phyloP scores from a whole-genome alignment of 2,888 invertebrate species.

The Brenthis hecate region DNA sequence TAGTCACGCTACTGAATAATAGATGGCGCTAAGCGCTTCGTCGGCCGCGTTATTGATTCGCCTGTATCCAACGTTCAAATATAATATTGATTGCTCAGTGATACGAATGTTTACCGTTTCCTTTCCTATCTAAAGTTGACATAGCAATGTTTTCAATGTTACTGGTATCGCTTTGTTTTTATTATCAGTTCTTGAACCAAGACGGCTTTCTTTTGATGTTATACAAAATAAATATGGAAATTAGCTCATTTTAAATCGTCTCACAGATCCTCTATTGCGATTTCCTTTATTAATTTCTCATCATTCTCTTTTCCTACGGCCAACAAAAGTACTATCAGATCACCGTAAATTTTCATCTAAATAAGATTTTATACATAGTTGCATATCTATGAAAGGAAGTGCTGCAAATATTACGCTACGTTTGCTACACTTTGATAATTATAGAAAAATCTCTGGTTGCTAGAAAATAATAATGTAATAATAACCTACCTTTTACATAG shows the following conservation, averaged over 20 bases:
- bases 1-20: constrained; percentile 60
- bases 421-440: too few relatives aligned
- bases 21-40: constrained; percentile 58
- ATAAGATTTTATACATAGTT: too few relatives aligned
- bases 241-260: not conserved
- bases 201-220: constrained; percentile 17
- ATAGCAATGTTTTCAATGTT: constrained; percentile 35
- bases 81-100: constrained; percentile 64
- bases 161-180: constrained; percentile 19
- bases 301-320: too few relatives aligned
- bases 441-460: too few relatives aligned
- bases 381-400: too few relatives aligned
- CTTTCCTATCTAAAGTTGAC: constrained; percentile 51
- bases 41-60: constrained; percentile 51
- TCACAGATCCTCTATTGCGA: not conserved
- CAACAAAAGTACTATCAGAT: too few relatives aligned
- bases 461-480: too few relatives aligned
- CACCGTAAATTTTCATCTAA: too few relatives aligned
- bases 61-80: constrained; percentile 53
- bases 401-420: too few relatives aligned
- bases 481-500: too few relatives aligned
- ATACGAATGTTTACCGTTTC: constrained; percentile 55
- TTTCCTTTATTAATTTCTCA: not conserved
- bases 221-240: constrained; percentile 5
- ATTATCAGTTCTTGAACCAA: constrained; percentile 6